phyloP scores from a whole-genome alignment of 2,888 invertebrate species.

The Gerris lacustris region DNA sequence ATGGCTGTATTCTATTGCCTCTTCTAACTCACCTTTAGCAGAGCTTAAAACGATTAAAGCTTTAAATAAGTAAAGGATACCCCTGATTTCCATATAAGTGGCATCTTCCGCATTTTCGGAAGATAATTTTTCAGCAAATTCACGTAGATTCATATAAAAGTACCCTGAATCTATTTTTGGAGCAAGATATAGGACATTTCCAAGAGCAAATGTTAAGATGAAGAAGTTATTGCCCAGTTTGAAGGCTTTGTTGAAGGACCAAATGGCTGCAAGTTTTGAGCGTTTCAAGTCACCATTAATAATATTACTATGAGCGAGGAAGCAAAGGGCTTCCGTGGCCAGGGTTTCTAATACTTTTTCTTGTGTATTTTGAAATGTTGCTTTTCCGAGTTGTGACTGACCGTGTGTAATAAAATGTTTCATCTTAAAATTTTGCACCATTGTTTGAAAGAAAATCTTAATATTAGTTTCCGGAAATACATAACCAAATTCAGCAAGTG shows the following conservation, averaged over 20 bases:
- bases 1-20: neutral
- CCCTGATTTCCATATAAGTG: neutral
- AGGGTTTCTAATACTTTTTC: neutral
- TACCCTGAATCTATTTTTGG: neutral
- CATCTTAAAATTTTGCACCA: neutral
- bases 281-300: neutral
- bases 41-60: neutral
- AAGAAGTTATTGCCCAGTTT: neutral
- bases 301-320: neutral
- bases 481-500: neutral
- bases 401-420: neutral
- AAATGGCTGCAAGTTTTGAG: neutral
- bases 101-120: neutral
- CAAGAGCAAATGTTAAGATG: neutral
- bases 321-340: neutral
- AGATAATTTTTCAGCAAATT: neutral
- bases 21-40: neutral
- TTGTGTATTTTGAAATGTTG: neutral
- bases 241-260: neutral
- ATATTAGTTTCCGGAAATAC: neutral
- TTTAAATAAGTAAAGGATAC: neutral
- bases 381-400: neutral
- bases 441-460: neutral
- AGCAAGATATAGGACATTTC: neutral
- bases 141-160: neutral